Base-by-base conservation (phyloP, 2,797 vertebrate species). In the Psittacula derbiana region DNA sequence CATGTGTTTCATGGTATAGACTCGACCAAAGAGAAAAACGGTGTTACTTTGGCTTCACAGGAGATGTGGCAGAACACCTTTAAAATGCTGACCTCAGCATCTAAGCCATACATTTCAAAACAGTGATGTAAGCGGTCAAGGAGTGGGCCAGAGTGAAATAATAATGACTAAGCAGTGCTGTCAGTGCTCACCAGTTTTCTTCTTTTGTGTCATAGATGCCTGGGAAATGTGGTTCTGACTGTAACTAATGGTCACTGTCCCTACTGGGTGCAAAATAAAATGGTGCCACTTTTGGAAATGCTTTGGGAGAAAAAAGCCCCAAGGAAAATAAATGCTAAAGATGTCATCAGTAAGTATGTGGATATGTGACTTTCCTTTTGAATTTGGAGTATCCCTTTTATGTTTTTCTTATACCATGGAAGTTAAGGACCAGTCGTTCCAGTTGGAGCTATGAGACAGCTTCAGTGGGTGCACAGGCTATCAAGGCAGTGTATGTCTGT, bases 1-100 rank as follows among this genome's bases (percentile, higher is more conserved):
- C 0, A 0, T 28, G 46, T 71, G 41, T 76, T 43, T 72, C 43
- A 50, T 17, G 16, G n/a, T 25, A 49, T 2, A 36, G 16, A 4
- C 27, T 53, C 0, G 3, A 38, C 20, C 57, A 46, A 79, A 66
- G 49, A 38, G 16, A 33, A 25, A 47, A 31, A 21, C 8, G 23
- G 38, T 7, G 9, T 36, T 82, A 24, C 58, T 55, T 74, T 1
- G 11, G 43, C 46, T 76, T 55, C 6, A 4, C 2, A 6, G 44
- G 62, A 40, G 6, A 23, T 8, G 31, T 33, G 38, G 24, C 25
- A 46, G 24, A 53, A 40, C 19, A 49, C 21, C 30, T 80, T 74
- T 49, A 24, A 82, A 46, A 27, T 15, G 66, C 80, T 84, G 76
- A 86, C 46, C 62, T 92, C 61, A 47, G 58, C 70, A 36, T 40